Evolutionary conservation across 2,113 vertebrate species (phyloP).

Genomic region (Pipa parva): DNA sequence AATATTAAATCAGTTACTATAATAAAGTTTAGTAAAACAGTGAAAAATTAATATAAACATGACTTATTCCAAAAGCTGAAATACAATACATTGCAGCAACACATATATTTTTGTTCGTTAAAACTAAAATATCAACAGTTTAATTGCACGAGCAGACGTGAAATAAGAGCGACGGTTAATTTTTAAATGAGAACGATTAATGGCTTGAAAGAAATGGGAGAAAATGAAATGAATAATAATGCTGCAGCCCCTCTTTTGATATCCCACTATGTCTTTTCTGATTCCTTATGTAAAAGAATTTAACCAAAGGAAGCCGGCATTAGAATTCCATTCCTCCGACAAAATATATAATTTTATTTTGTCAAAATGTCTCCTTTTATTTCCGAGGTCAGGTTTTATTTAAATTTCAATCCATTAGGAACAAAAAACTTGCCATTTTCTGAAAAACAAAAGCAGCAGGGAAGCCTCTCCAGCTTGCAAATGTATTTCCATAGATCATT

Average conservation of each 20-base stretch:
- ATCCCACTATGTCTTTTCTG: conserved; percentile 60
- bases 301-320: conserved; percentile 74
- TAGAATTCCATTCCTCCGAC: conserved; percentile 78
- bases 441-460: conserved; percentile 97
- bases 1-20: too few species aligned
- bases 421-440: conserved; percentile 82
- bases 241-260: conserved; percentile 45
- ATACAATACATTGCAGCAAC: not conserved
- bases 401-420: conserved; percentile 91
- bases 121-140: not conserved
- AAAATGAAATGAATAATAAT: conserved; percentile 62
- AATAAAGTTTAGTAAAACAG: not conserved
- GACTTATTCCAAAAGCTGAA: not conserved
- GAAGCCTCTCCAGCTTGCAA: conserved; percentile 77
- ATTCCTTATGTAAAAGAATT: conserved; percentile 79
- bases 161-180: conserved; percentile 54
- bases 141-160: not conserved
- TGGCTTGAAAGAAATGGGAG: conserved; percentile 65
- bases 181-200: conserved; percentile 69
- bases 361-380: conserved; percentile 83
- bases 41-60: not conserved
- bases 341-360: conserved; percentile 85
- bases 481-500: conserved; percentile 79
- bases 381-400: conserved; percentile 90
- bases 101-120: not conserved